Percentiles rank a stretch among this genome's conserved stretches.
Conservation (phyloP, 1,140 invertebrate species). For the Spodoptera frugiperda region DNA sequence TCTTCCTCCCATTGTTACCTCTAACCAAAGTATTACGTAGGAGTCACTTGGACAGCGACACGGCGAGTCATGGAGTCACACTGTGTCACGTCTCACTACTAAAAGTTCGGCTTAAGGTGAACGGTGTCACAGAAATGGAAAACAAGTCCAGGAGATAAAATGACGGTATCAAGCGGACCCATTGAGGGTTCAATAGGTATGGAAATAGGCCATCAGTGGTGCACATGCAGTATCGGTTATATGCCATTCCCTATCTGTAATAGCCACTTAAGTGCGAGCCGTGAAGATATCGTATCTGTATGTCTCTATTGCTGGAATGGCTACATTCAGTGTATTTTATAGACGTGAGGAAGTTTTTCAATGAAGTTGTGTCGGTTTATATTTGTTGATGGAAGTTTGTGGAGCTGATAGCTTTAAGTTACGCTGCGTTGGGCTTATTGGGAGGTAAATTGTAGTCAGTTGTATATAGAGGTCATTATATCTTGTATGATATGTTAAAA, state of each 20-base stretch:
- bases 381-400: conserved; percentile 23
- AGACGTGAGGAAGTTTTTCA: conserved; percentile 41
- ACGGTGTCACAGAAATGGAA: conserved; percentile 38
- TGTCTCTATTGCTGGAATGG: conserved; percentile 54
- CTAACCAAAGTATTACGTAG: conserved; percentile 48
- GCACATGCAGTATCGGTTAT: conserved; percentile 55
- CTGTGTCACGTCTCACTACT: conserved; percentile 1
- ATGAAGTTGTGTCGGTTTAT: conserved; percentile 35
- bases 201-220: conserved; percentile 55
- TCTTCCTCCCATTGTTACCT: conserved; percentile 46
- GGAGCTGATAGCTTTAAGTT: conserved; percentile 21
- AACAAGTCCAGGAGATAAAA: conserved; percentile 37
- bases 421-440: background rate
- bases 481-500: too few species aligned
- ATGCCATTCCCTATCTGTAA: conserved; percentile 63
- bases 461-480: too few species aligned
- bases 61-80: background rate
- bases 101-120: background rate
- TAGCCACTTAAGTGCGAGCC: conserved; percentile 54
- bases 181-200: conserved; percentile 57
- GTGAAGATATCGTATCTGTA: conserved; percentile 59
- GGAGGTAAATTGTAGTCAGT: background rate
- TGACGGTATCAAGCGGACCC: conserved; percentile 52
- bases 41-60: conserved; percentile 15
- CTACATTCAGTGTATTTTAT: conserved; percentile 34